Base-by-base conservation (phyloP, 2,113 vertebrate genomes). In the Motacilla tschutschensis region DNA sequence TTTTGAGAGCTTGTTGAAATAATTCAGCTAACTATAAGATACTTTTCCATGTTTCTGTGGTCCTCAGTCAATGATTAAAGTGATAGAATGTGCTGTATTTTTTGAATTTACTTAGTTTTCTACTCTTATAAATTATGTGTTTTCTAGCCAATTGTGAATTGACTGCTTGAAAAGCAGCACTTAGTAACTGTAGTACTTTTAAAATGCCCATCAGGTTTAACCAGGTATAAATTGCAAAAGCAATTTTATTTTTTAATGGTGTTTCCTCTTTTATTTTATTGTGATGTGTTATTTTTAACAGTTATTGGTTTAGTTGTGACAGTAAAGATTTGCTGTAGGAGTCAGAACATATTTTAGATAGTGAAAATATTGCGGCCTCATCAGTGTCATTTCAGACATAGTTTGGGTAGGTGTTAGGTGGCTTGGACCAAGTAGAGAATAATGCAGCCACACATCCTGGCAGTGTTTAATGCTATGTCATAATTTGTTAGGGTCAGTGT, bases 361-460 rank as follows among this genome's bases (percentile, higher is more conserved):
- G 12, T 50, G 22, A 65, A 48, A 79, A 81, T 73, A 47, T 3
- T 87, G 28, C 16, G 70, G 3, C 25, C 7, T 73, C n/a, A 21
- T 63, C 48, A 55, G n/a, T 80, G 48, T 38, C 7, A 22, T 35
- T 41, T 54, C 60, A 31, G 48, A 14, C 26, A 2, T 58, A 21
- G 69, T 15, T 36, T 54, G 41, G 5, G 22, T 67, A 24, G 40
- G 19, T 18, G 20, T 57, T 50, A 3, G 35, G 33, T 83, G 60
- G 2, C 44, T 86, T 48, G 64, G 57, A 55, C 25, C 22, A 64
- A 38, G 29, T 31, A 43, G 1, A 41, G 48, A 41, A 13, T 24
- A 67, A 24, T 38, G 50, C 20, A 57, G 0, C n/a, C 10, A 13
- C 28, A 10, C 1, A 8, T n/a, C 6, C 40, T 80, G 48, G 28